A percentile compares a stretch with the other conserved stretches of the same genome.
Conservation (phyloP, 2,113 vertebrate genomes). For the Charina bottae region DNA sequence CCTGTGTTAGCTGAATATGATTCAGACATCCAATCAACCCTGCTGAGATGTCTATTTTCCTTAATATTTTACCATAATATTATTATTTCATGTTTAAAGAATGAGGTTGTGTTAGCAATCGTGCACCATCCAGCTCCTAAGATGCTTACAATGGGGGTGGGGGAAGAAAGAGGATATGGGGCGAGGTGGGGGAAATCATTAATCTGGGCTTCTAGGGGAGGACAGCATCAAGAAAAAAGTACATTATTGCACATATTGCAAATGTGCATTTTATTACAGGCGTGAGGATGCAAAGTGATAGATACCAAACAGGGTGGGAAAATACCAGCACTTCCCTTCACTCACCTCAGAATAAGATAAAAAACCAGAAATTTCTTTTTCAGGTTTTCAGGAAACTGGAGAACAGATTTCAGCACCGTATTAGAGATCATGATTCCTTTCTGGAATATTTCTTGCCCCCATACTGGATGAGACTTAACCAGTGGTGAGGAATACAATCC, state of each 20-base stretch:
- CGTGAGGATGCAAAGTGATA: background rate
- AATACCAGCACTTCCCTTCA: background rate
- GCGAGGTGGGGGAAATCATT: background rate
- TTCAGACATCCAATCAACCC: background rate
- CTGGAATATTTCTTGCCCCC: background rate
- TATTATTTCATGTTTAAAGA: background rate
- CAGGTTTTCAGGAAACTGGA: background rate
- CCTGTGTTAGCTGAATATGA: too few species aligned
- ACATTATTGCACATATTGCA: background rate
- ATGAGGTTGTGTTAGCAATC: background rate
- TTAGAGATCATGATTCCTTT: background rate
- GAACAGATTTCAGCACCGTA: background rate
- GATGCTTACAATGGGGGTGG: background rate
- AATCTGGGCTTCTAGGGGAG: background rate
- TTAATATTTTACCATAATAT: background rate
- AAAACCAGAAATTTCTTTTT: background rate
- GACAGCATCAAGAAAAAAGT: background rate
- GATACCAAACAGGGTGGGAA: background rate
- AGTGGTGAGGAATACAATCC: background rate
- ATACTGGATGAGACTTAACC: background rate
- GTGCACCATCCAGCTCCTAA: background rate
- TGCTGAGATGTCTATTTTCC: background rate
- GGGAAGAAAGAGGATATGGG: background rate
- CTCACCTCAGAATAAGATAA: background rate
- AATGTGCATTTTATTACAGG: background rate